Conservation (phyloP, 2,797 vertebrate species). For the Anguilla anguilla region DNA sequence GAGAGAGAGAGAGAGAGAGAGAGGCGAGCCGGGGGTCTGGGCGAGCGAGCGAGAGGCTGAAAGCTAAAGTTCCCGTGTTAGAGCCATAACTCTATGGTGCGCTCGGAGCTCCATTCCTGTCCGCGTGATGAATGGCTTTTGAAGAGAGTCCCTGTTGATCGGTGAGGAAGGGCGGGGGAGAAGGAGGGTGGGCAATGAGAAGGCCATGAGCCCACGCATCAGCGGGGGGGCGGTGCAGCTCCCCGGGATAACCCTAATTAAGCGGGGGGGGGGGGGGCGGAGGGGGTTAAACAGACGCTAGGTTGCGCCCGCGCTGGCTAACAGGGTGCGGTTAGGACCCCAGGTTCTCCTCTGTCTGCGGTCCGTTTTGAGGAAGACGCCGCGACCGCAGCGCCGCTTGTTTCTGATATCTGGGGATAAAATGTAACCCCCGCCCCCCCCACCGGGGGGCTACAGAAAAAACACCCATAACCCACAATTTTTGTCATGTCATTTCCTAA, state of each 20-base stretch:
- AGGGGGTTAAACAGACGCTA: no score
- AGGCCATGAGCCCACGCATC: not conserved
- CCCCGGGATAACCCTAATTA: not conserved
- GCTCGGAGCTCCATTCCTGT: not conserved
- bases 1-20: not conserved
- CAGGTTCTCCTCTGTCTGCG: not conserved
- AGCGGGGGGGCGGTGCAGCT: not conserved
- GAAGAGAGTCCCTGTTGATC: constrained; percentile 14
- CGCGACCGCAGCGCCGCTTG: no score
- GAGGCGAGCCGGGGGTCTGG: not conserved
- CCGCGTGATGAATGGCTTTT: constrained; percentile 28
- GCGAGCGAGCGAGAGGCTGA: not conserved
- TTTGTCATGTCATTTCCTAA: not conserved
- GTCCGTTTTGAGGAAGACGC: no score
- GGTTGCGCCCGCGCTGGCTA: not conserved
- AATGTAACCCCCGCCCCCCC: no score
- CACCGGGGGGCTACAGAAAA: not conserved
- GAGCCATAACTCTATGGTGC: not conserved
- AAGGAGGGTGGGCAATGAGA: not conserved
- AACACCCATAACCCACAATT: not conserved
- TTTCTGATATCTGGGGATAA: not conserved
- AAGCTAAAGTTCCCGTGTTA: not conserved
- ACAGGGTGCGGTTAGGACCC: not conserved
- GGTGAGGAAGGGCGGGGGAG: not conserved
- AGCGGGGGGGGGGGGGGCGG: not conserved